These are phyloP conservation scores for Enteromius afrohamiltoni DNA, from an alignment of 2,797 vertebrate species.

Conservation along the genomic window DNA sequence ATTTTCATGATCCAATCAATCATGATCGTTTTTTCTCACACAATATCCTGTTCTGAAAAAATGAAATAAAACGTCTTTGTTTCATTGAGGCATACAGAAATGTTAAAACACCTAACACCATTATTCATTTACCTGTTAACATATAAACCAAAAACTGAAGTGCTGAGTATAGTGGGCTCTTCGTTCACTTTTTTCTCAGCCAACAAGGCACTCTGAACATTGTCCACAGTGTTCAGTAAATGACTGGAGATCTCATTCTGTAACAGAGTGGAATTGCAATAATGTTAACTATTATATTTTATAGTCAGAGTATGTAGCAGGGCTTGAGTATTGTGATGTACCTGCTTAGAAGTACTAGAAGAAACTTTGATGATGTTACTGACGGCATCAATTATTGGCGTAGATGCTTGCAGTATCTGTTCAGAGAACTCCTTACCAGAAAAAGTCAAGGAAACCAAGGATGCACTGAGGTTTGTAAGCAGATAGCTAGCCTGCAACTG, in stretches of 20 bases:
- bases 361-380: constrained; percentile 86
- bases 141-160: constrained; percentile 84
- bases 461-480: constrained; percentile 82
- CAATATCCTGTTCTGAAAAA: not conserved
- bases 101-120: not conserved
- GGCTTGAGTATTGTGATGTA: constrained; percentile 14
- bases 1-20: not conserved
- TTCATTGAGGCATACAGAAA: not conserved
- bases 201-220: constrained; percentile 86
- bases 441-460: constrained; percentile 74
- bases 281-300: not conserved
- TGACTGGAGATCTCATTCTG: constrained; percentile 76
- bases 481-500: constrained; percentile 82
- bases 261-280: constrained; percentile 25
- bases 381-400: constrained; percentile 82
- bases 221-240: constrained; percentile 80
- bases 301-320: not conserved
- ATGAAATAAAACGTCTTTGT: not conserved
- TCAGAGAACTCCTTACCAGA: constrained; percentile 59
- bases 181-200: constrained; percentile 76
- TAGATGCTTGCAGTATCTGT: constrained; percentile 75
- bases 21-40: not conserved
- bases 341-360: constrained; percentile 64
- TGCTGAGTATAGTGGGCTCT: constrained; percentile 77
- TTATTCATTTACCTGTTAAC: constrained; percentile 84